Evolutionary conservation across 2,797 vertebrate species (phyloP).

Genomic region (Okamejei kenojei): DNA sequence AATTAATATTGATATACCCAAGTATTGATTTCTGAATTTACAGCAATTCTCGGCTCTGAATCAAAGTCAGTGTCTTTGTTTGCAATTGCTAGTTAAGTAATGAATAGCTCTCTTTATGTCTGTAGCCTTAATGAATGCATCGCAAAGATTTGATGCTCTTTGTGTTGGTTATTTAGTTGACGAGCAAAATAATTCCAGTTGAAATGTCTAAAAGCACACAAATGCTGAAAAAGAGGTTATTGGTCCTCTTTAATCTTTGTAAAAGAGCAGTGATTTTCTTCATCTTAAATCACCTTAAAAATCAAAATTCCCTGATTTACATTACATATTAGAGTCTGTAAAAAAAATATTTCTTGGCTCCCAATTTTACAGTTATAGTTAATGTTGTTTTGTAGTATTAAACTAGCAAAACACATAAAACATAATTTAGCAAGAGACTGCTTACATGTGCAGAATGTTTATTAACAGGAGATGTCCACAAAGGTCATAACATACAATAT

Average conservation of each 20-base stretch:
- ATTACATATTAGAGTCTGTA: not conserved
- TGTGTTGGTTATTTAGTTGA: slow-evolving; percentile 6
- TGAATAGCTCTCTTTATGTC: slow-evolving; percentile 19
- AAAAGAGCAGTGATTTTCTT: slow-evolving; percentile 42
- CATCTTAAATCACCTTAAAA: slow-evolving; percentile 40
- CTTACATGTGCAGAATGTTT: not conserved
- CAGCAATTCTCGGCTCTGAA: slow-evolving; percentile 56
- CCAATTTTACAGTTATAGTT: not conserved
- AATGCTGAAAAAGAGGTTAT: not conserved
- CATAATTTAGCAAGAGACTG: not conserved
- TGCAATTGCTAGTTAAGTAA: slow-evolving; percentile 27
- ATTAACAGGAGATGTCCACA: not conserved
- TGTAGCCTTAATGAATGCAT: slow-evolving; percentile 18
- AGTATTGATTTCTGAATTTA: slow-evolving; percentile 69
- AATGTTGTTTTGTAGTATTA: not conserved
- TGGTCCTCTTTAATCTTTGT: not conserved
- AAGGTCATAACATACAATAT: not conserved
- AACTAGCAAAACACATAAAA: not conserved
- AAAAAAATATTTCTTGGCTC: not conserved
- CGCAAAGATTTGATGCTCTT: not conserved
- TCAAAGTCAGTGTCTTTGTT: slow-evolving; percentile 58
- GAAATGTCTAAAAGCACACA: not conserved
- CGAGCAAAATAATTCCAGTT: not conserved
- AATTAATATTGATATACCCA: slow-evolving; percentile 72
- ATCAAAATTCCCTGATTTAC: not conserved